Evolutionary conservation across 2,888 invertebrate species (phyloP).

Genomic region (Autographa gamma): DNA sequence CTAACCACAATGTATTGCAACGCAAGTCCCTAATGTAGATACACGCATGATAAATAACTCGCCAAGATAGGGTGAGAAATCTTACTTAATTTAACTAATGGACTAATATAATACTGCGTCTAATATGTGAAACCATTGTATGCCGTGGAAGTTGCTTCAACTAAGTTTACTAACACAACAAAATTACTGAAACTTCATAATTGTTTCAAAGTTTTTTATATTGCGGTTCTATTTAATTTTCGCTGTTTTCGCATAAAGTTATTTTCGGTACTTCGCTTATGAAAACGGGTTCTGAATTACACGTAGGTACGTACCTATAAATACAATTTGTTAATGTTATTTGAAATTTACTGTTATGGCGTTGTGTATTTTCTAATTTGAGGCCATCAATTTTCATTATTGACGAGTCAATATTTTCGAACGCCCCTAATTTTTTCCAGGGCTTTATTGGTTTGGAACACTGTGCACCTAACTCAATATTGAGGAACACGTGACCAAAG

Average conservation of each 20-base stretch:
- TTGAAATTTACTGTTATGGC: conserved; percentile 26
- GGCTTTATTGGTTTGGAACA: conserved; percentile 61
- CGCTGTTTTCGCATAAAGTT: conserved; percentile 34
- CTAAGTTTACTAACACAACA: conserved; percentile 61
- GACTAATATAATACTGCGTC: conserved; percentile 75
- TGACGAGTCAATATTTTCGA: conserved; percentile 61
- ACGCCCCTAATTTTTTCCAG: conserved; percentile 63
- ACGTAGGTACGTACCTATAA: neutral
- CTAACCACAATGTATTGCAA: conserved; percentile 84
- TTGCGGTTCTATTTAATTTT: conserved; percentile 58
- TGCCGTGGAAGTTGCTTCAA: conserved; percentile 60
- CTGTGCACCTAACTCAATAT: conserved; percentile 70
- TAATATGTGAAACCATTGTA: conserved; percentile 66
- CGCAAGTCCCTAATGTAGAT: conserved; percentile 74
- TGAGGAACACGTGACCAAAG: conserved; percentile 76
- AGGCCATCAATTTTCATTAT: conserved; percentile 45
- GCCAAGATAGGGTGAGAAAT: conserved; percentile 82
- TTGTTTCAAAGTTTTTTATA: conserved; percentile 64
- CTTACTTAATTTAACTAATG: conserved; percentile 87
- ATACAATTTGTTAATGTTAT: conserved; percentile 26
- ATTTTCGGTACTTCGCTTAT: conserved; percentile 23
- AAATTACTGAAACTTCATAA: conserved; percentile 68
- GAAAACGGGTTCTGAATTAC: conserved; percentile 16
- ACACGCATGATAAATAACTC: conserved; percentile 84
- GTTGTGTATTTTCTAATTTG: conserved; percentile 36